A percentile compares a stretch with the other conserved stretches of the same genome.
These are phyloP conservation scores for Nycticryphes semicollaris DNA, from an alignment of 2,113 vertebrate species.

Conservation along the genomic window DNA sequence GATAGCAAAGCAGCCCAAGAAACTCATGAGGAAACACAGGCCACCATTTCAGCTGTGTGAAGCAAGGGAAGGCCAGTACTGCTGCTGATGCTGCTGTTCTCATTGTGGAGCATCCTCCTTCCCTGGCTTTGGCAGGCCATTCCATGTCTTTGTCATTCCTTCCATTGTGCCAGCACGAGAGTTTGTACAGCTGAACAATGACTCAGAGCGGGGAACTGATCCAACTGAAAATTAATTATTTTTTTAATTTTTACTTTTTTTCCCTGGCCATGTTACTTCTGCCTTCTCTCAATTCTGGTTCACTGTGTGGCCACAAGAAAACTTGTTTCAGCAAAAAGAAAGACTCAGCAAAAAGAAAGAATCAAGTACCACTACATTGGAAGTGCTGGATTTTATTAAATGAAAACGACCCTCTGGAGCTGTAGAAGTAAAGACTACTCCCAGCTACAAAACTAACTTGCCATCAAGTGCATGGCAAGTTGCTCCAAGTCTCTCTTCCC, in stretches of 20 bases:
- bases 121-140: background rate
- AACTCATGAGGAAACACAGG: background rate
- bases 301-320: background rate
- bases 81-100: background rate
- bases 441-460: background rate
- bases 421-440: background rate
- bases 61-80: background rate
- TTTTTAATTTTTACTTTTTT: background rate
- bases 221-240: background rate
- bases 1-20: background rate
- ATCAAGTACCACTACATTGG: background rate
- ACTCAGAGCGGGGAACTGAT: background rate
- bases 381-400: constrained; percentile 27
- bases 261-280: background rate
- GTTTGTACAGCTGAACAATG: constrained; percentile 37
- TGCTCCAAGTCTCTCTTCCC: background rate
- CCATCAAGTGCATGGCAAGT: background rate
- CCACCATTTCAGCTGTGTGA: background rate
- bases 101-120: background rate
- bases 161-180: constrained; percentile 16
- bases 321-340: constrained; percentile 12
- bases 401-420: background rate
- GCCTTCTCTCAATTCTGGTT: background rate
- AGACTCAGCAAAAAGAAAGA: background rate
- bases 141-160: background rate